A percentile compares a stretch with the other conserved stretches of the same genome.
These are phyloP conservation scores for Hylaea fasciaria DNA, from an alignment of 2,888 invertebrate species.

Conservation along the genomic window DNA sequence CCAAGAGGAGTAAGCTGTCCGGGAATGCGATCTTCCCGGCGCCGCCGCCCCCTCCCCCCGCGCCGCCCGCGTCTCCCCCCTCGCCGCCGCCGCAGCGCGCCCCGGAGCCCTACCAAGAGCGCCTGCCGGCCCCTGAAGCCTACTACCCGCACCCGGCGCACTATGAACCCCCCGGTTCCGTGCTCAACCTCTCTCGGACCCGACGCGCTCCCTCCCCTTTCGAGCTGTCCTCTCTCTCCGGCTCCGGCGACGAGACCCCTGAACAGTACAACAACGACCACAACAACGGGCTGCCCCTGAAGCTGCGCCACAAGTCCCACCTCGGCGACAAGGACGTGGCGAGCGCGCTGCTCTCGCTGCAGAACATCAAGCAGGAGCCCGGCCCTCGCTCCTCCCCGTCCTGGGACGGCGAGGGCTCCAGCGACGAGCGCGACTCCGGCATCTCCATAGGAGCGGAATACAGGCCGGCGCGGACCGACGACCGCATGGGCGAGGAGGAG, in stretches of 20 bases:
- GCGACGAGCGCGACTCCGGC: conserved; percentile 95
- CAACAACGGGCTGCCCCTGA: conserved; percentile 94
- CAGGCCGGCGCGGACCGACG: conserved; percentile 74
- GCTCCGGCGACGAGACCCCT: conserved; percentile 82
- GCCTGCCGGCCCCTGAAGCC: conserved; percentile 75
- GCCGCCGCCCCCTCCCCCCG: conserved; percentile 81
- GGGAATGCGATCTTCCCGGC: conserved; percentile 82
- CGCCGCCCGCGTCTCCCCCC: conserved; percentile 78
- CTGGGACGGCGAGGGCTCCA: conserved; percentile 95
- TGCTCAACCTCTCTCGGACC: conserved; percentile 89
- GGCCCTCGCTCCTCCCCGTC: conserved; percentile 91
- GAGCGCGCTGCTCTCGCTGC: conserved; percentile 91
- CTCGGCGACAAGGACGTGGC: conserved; percentile 95
- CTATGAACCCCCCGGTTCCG: conserved; percentile 86
- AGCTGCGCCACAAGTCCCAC: conserved; percentile 95
- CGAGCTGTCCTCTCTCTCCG: conserved; percentile 91
- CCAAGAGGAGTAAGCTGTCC: conserved; percentile 87
- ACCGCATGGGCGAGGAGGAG: conserved; percentile 82
- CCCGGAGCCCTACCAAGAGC: conserved; percentile 79
- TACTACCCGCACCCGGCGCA: conserved; percentile 84
- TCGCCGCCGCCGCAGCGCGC: conserved; percentile 84
- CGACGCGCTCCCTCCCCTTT: conserved; percentile 90
- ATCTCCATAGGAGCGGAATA: conserved; percentile 92
- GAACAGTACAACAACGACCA: conserved; percentile 70
- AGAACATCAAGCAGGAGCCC: conserved; percentile 94